phyloP scores from a whole-genome alignment of 2,113 vertebrate genomes.

The Macrotus californicus region DNA sequence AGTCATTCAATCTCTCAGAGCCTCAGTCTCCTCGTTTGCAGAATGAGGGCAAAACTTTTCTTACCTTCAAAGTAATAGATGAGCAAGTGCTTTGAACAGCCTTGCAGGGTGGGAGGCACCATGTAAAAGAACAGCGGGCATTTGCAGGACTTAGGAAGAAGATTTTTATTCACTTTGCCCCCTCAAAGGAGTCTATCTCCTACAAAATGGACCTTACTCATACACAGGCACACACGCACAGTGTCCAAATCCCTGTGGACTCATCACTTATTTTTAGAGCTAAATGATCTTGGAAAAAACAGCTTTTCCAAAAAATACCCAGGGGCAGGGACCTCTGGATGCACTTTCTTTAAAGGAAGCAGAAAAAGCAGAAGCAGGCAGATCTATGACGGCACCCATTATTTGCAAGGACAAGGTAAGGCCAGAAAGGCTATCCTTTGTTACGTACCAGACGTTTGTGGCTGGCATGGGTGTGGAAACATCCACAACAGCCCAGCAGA shows the following conservation, averaged over 20 bases:
- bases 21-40: neutral
- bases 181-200: neutral
- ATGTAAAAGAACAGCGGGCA: neutral
- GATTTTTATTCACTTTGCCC: neutral
- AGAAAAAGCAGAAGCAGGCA: slow-evolving; percentile 18
- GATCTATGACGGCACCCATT: neutral
- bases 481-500: too few species aligned
- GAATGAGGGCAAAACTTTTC: neutral
- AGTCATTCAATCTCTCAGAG: neutral
- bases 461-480: neutral
- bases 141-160: neutral
- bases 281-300: neutral
- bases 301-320: neutral
- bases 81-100: neutral
- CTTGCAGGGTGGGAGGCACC: neutral
- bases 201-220: neutral
- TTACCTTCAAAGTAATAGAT: neutral
- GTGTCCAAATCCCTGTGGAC: neutral
- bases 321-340: neutral
- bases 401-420: neutral
- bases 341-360: neutral
- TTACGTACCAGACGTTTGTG: neutral
- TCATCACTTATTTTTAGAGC: neutral
- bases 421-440: neutral
- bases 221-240: neutral